phyloP scores from a whole-genome alignment of 1,140 invertebrate genomes.

The Euura saliciscinereae region DNA sequence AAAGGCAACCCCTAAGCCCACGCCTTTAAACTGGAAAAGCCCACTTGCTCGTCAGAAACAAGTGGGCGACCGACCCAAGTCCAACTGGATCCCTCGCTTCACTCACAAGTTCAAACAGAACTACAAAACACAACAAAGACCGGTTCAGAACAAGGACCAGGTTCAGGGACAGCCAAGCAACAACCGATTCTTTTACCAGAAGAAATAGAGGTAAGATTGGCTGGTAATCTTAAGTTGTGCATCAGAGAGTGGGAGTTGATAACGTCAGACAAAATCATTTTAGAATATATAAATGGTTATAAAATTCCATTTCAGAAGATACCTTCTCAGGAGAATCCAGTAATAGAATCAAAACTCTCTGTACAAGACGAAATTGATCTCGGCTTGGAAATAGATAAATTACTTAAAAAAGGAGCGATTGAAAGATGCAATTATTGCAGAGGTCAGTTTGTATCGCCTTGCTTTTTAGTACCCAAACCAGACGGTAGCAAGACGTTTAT shows the following conservation, averaged over 20 bases:
- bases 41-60: conserved; percentile 15
- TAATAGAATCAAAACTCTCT: conserved; percentile 36
- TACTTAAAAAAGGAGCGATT: conserved; percentile 26
- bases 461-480: conserved; percentile 39
- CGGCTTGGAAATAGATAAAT: conserved; percentile 19
- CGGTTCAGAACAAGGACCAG: too few relatives aligned
- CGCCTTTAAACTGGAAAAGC: conserved; percentile 12
- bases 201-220: conserved; percentile 22
- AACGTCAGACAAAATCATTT: conserved; percentile 23
- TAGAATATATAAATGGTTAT: conserved; percentile 22
- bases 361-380: conserved; percentile 21
- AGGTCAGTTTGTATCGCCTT: conserved; percentile 38
- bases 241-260: conserved; percentile 18
- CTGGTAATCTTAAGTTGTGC: conserved; percentile 16
- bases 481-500: conserved; percentile 40
- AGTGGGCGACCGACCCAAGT: neutral
- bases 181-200: conserved; percentile 17
- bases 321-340: conserved; percentile 14
- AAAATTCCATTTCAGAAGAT: conserved; percentile 24
- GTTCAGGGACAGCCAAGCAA: too few relatives aligned
- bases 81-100: too few relatives aligned
- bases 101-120: too few relatives aligned
- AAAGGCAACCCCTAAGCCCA: neutral
- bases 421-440: conserved; percentile 18
- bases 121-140: too few relatives aligned